Evolutionary conservation across 1,140 invertebrate genomes (phyloP).

Genomic region (Magallana ariakensis): DNA sequence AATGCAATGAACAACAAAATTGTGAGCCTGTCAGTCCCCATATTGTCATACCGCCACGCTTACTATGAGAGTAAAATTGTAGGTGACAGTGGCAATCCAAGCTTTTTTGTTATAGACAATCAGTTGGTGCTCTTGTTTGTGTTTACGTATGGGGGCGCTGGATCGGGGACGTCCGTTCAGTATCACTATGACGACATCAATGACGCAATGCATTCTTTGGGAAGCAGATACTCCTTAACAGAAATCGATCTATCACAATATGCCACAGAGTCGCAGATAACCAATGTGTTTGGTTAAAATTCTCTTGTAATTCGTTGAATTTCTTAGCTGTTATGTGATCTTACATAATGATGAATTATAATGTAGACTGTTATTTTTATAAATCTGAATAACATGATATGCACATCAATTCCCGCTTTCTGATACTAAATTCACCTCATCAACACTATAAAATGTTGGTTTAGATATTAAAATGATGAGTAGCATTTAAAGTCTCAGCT

Average conservation of each 20-base stretch:
- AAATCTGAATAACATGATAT: too few relatives aligned
- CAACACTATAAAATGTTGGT: too few relatives aligned
- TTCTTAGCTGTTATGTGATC: too few relatives aligned
- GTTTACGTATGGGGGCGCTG: conserved; percentile 67
- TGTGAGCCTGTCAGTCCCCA: conserved; percentile 53
- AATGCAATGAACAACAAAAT: conserved; percentile 45
- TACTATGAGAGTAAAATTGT: conserved; percentile 68
- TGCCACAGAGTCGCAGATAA: conserved; percentile 38
- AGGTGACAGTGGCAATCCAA: conserved; percentile 70
- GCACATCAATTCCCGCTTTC: too few relatives aligned
- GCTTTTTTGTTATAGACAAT: conserved; percentile 65
- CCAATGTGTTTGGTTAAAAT: conserved; percentile 48
- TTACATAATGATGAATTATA: not conserved
- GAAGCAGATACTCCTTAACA: conserved; percentile 63
- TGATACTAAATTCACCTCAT: too few relatives aligned
- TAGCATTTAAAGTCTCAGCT: too few relatives aligned
- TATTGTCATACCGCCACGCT: conserved; percentile 45
- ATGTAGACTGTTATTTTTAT: not conserved
- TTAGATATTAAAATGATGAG: too few relatives aligned
- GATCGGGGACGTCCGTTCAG: conserved; percentile 66
- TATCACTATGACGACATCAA: conserved; percentile 66
- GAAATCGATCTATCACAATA: conserved; percentile 62
- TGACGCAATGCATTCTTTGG: conserved; percentile 57
- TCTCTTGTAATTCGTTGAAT: not conserved
- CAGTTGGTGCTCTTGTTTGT: conserved; percentile 68